Base-by-base conservation (phyloP, 1,140 invertebrate species). In the Lithobius niger region DNA sequence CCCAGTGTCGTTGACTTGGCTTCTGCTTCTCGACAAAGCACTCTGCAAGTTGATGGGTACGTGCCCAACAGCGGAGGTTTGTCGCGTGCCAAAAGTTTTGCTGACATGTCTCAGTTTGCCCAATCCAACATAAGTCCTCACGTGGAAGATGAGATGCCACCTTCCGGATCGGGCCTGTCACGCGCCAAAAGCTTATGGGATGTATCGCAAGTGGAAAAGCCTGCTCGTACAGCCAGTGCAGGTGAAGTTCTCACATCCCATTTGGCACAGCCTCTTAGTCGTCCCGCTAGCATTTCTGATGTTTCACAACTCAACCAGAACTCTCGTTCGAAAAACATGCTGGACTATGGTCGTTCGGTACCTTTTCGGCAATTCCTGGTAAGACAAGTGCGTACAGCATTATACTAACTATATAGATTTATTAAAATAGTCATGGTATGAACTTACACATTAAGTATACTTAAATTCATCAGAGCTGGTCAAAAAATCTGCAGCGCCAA, bases 291-390 rank as follows among this genome's bases (percentile, higher is more conserved):
- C 31, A 42, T 55, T 3, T 55, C 54, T 18, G 54, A 55, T 40
- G 49, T 55, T n/a, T 49, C 44, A 16, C 54, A 55, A 25, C 24
- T 55, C 3, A 22, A 10, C 16, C 21, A 19, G 19, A 3, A 48
- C 10, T 26, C 26, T 6, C 26, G 13, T 2, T 6, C 10, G 6
- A 50, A 55, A 49, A 27, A 49, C 49, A 24, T 40, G 3, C n/a
- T 48, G 24, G 47, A 55, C 4, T 28, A 27, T 10, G 52, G 52
- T 24, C 31, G 52, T 2, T 10, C 31, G 19, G 31, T 43, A 4
- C 45, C 54, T n/a, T 36, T 55, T 27, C 16, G 44, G 25, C 54
- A 55, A 27, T 55, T 55, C 49, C 27, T 55, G 54, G 54, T 55
- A 55, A 55, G 54, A 55, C 22, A 6, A 6, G 6, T 19, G n/a